phyloP scores from a whole-genome alignment of 53 echinoderm and acorn worm genomes.

The Arbacia lixula region DNA sequence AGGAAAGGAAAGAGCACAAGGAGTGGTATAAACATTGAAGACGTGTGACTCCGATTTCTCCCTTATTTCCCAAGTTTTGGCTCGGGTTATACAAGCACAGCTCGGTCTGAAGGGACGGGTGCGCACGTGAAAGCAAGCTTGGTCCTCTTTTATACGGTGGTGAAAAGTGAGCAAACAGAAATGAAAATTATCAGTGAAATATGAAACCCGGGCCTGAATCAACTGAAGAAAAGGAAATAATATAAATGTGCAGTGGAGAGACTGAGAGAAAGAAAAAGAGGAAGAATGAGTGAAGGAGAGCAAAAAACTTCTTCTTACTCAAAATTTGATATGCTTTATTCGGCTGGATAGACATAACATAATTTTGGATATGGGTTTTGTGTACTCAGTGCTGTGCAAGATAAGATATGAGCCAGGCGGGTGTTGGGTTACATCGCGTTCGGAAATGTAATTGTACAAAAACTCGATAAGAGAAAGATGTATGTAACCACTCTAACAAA shows the following conservation, averaged over 20 bases:
- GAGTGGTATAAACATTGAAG: not conserved
- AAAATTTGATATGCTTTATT: conserved; percentile 1
- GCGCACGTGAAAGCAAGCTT: too few relatives aligned
- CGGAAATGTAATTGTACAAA: too few relatives aligned
- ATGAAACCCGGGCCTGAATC: conserved; percentile 45
- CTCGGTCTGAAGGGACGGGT: conserved; percentile 18
- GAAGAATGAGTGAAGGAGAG: conserved; percentile 6
- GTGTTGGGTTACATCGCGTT: too few relatives aligned
- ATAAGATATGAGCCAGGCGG: too few relatives aligned
- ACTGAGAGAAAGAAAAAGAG: not conserved
- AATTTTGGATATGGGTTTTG: conserved; percentile 48
- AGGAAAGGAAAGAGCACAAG: not conserved
- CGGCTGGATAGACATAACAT: conserved; percentile 52
- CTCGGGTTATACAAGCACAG: conserved; percentile 1
- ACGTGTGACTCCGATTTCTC: conserved; percentile 29
- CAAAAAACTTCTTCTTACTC: conserved; percentile 2
- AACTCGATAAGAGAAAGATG: too few relatives aligned
- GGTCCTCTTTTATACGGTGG: conserved; percentile 25
- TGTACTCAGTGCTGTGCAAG: too few relatives aligned
- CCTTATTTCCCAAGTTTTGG: not conserved
- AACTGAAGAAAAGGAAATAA: not conserved
- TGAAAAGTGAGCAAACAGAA: conserved; percentile 50
- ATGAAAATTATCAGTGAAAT: conserved; percentile 55
- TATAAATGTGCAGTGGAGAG: not conserved
- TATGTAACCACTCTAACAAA: too few relatives aligned